Base-by-base conservation (phyloP, 2,888 invertebrate genomes). In the Clepsis dumicolana region DNA sequence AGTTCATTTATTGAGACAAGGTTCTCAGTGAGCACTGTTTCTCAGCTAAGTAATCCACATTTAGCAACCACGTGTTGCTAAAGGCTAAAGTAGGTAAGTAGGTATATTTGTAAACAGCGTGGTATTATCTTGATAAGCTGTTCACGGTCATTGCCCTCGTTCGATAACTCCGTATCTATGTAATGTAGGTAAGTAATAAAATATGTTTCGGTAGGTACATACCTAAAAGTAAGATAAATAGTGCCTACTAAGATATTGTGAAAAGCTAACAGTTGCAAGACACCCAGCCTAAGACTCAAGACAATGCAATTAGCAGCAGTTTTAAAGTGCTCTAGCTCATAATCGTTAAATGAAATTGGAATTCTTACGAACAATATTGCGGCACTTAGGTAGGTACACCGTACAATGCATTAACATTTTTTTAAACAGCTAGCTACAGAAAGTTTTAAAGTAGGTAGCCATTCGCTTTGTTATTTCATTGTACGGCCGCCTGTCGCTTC, bases 141-240 rank as follows among this genome's bases (percentile, higher is more conserved):
- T 52, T 50, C 25, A 25, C 52, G 52, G 52, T 52, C 25, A 52
- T 24, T 52, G 52, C 52, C 52, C 52, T 10, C 52, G 52, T 5
- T 5, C 25, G 52, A 52, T 52, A 52, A 52, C 24, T 50, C 3
- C 5, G 4, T 21, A 50, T 2, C 12, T 25, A 52, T 14, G 41
- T 41, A 41, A 14, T 32, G 2, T 3, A 16, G 2, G 1, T 41
- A 41, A 1, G 1, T 41, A 41, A 16, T 41, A 29, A 29, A 29
- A 4, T 29, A 29, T 3, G 29, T 7, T 3, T 29, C 3, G 7
- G 29, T 29, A 29, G 29, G 29, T 29, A 29, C 3, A 29, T 29
- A 4, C 3, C 29, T 3, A 7, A 29, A 4, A n/a, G 5, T 38
- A 38, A 14, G 35, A n/a, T 32, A 32, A 32, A 32, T 14, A 3